phyloP scores from a whole-genome alignment of 2,888 invertebrate species.

The Scelioninae gen. 2 region DNA sequence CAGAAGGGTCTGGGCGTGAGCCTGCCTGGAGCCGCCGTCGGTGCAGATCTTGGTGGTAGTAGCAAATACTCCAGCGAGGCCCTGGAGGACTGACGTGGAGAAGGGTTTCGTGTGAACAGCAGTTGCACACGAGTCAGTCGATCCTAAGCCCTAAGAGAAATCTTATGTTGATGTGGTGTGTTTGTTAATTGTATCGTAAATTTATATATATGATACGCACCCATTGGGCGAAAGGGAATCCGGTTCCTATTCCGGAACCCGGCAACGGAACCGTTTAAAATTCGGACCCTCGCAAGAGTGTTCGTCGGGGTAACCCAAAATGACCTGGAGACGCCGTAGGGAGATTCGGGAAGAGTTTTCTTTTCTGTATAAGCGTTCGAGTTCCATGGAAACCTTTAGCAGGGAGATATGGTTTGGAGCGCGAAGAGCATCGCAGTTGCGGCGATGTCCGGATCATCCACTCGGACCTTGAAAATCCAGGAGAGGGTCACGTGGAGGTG shows the following conservation, averaged over 20 bases:
- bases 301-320: slow-evolving; percentile 77
- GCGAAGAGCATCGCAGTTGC: slow-evolving; percentile 75
- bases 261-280: slow-evolving; percentile 77
- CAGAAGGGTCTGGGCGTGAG: slow-evolving; percentile 72
- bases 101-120: slow-evolving; percentile 81
- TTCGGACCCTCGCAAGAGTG: slow-evolving; percentile 76
- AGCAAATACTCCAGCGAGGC: slow-evolving; percentile 80
- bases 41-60: slow-evolving; percentile 78
- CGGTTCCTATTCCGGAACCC: slow-evolving; percentile 79
- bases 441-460: slow-evolving; percentile 76
- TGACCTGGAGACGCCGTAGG: slow-evolving; percentile 76
- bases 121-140: slow-evolving; percentile 80
- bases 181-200: slow-evolving; percentile 70
- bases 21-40: slow-evolving; percentile 73
- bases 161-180: slow-evolving; percentile 74
- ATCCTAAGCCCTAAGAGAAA: slow-evolving; percentile 79
- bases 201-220: slow-evolving; percentile 69
- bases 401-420: slow-evolving; percentile 77
- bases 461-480: slow-evolving; percentile 77
- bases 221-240: slow-evolving; percentile 78
- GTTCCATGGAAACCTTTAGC: slow-evolving; percentile 77
- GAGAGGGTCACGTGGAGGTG: slow-evolving; percentile 69
- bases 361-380: slow-evolving; percentile 77
- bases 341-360: slow-evolving; percentile 77
- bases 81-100: slow-evolving; percentile 80